Conservation (phyloP, 1,140 invertebrate genomes). For the Trypoxylus dichotomus region DNA sequence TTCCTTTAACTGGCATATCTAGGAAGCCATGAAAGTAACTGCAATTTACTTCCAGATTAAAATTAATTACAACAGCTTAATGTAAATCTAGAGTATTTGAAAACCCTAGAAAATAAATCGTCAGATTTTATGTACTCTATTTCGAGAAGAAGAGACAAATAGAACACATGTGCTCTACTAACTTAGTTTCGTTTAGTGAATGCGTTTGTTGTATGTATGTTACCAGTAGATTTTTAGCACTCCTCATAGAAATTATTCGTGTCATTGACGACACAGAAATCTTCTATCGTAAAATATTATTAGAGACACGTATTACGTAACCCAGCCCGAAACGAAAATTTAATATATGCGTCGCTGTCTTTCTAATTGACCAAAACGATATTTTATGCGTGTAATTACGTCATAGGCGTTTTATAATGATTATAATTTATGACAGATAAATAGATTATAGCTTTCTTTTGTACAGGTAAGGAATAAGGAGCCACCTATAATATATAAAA, state of each 20-base stretch:
- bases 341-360: background rate
- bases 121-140: background rate
- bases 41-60: too few relatives aligned
- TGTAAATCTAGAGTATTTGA: background rate
- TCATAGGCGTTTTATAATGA: background rate
- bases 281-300: constrained; percentile 15
- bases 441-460: background rate
- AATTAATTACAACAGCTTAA: background rate
- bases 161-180: background rate
- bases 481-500: background rate
- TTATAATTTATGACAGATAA: background rate
- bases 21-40: too few relatives aligned
- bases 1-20: too few relatives aligned
- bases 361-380: background rate
- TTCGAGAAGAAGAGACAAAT: background rate
- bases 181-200: background rate
- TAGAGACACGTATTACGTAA: background rate
- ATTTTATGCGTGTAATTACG: constrained; percentile 1
- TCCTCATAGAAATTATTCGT: background rate
- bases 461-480: background rate
- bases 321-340: background rate
- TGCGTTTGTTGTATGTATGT: background rate
- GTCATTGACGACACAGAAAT: background rate
- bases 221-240: background rate
- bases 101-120: background rate